Base-by-base conservation (phyloP, 2,113 vertebrate species). In the Calypte anna region DNA sequence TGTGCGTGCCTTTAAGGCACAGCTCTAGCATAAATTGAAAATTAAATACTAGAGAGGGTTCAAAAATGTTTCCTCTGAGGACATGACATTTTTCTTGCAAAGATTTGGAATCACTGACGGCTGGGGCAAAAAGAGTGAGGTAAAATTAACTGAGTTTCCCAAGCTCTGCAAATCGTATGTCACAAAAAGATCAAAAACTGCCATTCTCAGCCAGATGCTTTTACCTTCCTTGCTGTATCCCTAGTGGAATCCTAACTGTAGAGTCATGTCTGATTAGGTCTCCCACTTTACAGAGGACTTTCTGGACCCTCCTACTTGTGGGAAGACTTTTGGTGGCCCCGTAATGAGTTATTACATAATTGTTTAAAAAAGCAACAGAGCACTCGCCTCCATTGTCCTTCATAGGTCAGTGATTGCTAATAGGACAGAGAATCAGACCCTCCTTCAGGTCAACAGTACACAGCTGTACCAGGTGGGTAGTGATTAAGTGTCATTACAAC, bases 401-500 rank as follows among this genome's bases (percentile, higher is more conserved):
- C 74, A 15, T 44, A 12, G 59, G 36, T 90, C 91, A 93, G 19
- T 86, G 61, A 43, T 69, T 93, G 28, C 50, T 91, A 82, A 85
- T 43, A 17, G 43, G 6, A 55, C 72, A 63, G 28, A 73, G 72
- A 81, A 77, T 72, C 62, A 85, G 68, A 54, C 25, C 18, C 77
- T 93, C 28, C 44, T 87, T 25, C 33, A 40, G 10, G 13, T 76
- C 75, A 64, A 17, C 17, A 61, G 48, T 55, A 77, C 43, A 82
- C 78, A 79, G 28, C 70, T 92, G 81, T 79, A 63, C 46, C 33
- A 76, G 70, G 67, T 82, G 62, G 67, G 44, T 54, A 73, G 82
- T 27, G 53, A 86, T 92, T 94, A 90, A 51, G 6, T 88, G 66
- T 59, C 46, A 79, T 92, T 94, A 87, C 64, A 92, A 82, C 33